Conservation (phyloP, 2,797 vertebrate species). For the Spizella passerina region DNA sequence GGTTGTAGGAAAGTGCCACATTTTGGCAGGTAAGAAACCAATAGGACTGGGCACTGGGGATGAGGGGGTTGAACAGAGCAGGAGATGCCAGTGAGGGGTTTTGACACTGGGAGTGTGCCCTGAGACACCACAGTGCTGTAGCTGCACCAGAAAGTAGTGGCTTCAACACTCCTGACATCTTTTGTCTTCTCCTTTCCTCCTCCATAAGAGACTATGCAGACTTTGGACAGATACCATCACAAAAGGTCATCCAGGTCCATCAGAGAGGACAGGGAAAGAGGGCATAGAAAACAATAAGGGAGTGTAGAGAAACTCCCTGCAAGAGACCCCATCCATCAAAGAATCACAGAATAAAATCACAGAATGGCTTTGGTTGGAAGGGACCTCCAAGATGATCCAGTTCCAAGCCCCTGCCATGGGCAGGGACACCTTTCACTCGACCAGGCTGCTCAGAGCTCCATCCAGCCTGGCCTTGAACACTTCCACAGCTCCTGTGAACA, state of each 20-base stretch:
- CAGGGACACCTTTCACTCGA: not conserved
- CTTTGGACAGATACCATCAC: not conserved
- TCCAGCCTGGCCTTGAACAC: not conserved
- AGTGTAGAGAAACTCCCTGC: not conserved
- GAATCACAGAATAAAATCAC: not conserved
- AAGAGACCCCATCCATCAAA: not conserved
- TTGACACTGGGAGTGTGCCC: not conserved
- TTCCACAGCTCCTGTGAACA: not conserved
- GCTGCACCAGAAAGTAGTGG: not conserved
- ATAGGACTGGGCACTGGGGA: not conserved
- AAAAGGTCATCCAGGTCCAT: not conserved
- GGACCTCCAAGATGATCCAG: fast-evolving
- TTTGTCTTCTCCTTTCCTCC: not conserved
- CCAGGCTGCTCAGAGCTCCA: not conserved
- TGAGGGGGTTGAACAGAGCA: fast-evolving
- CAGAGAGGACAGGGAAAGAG: not conserved
- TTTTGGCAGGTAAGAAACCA: not conserved
- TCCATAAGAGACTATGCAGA: not conserved
- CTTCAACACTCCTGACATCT: not conserved
- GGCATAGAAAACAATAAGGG: not conserved
- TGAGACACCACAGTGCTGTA: not conserved
- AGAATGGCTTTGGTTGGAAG: not conserved
- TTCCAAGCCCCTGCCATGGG: not conserved
- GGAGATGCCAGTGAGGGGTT: too few relatives aligned
- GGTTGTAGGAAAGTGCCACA: fast-evolving